Conservation (phyloP, 2,113 vertebrate species). For the Panthera uncia region DNA sequence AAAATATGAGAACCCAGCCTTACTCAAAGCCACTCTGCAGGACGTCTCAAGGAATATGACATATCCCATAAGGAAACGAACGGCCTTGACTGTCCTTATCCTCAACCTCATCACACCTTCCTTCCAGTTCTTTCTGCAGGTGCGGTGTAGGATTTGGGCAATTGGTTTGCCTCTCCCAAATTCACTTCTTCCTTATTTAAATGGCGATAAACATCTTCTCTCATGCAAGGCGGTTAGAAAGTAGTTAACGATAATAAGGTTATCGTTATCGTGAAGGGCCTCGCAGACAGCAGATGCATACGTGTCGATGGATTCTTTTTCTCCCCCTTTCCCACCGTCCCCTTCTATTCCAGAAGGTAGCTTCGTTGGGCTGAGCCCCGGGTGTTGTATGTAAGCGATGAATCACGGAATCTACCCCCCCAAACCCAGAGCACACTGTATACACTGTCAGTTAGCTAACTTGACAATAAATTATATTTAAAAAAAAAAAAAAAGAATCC, state of each 20-base stretch:
- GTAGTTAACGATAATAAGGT: neutral
- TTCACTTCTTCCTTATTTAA: neutral
- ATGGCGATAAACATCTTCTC: neutral
- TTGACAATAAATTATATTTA: too few relatives aligned
- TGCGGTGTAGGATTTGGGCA: fast-evolving
- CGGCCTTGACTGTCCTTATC: fast-evolving
- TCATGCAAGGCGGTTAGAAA: neutral
- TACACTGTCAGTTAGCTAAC: too few relatives aligned
- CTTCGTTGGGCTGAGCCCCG: neutral
- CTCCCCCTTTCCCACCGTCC: neutral
- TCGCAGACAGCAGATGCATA: fast-evolving
- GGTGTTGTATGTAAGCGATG: too few relatives aligned
- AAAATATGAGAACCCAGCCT: neutral
- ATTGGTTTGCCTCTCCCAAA: too few relatives aligned
- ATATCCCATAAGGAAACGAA: neutral
- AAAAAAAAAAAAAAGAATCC: neutral
- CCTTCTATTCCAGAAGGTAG: neutral
- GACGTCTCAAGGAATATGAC: neutral
- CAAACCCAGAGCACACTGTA: too few relatives aligned
- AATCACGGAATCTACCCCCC: too few relatives aligned
- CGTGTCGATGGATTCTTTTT: neutral
- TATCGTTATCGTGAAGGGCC: neutral
- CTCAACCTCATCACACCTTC: too few relatives aligned
- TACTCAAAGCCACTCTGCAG: neutral
- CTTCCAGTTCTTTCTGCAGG: neutral